Base-by-base conservation (phyloP, 2,888 invertebrate genomes). In the Nudaria mundana region DNA sequence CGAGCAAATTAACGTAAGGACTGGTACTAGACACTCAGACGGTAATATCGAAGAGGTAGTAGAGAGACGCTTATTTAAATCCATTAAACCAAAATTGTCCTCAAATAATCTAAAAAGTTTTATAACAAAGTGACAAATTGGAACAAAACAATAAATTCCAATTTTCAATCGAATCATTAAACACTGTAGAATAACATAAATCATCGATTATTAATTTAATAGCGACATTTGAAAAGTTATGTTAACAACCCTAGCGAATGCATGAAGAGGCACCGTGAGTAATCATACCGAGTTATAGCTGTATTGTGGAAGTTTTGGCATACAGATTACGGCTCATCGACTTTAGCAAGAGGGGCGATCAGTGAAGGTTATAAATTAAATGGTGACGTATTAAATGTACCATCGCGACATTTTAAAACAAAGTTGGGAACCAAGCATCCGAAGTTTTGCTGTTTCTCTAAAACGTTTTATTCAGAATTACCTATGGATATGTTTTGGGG, bases 271-370 rank as follows among this genome's bases (percentile, higher is more conserved):
- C 62, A 52, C 54, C 44, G 55, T 61, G 62, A 54, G 64, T 63
- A 68, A 71, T 76, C 69, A 72, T 64, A 65, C 65, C 63, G 63
- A 76, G 66, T 76, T 76, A 77, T 74, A 68, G 71, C 69, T 53
- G 67, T 68, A 77, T 81, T 81, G 81, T 81, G 76, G 81, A 77
- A 77, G 66, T 80, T 82, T 80, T 77, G 75, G 80, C 79, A 76
- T 72, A 78, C 75, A 76, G 73, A 83, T 76, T 81, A 86, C 74
- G 87, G 82, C 71, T 81, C 87, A 87, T 85, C 78, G 80, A 85
- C 57, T 81, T 81, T 81, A 80, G 81, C 84, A 80, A 64, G 71
- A 63, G 70, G 80, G 81, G 75, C 59, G 64, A 63, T 51, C 48
- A 66, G 65, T 65, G 65, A 52, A 53, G 48, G 54, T 65, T 53